Evolutionary conservation across 2,888 invertebrate species (phyloP), one percentile per base, ranked within the genome.

Genomic region (Pimpla rufipes): DNA sequence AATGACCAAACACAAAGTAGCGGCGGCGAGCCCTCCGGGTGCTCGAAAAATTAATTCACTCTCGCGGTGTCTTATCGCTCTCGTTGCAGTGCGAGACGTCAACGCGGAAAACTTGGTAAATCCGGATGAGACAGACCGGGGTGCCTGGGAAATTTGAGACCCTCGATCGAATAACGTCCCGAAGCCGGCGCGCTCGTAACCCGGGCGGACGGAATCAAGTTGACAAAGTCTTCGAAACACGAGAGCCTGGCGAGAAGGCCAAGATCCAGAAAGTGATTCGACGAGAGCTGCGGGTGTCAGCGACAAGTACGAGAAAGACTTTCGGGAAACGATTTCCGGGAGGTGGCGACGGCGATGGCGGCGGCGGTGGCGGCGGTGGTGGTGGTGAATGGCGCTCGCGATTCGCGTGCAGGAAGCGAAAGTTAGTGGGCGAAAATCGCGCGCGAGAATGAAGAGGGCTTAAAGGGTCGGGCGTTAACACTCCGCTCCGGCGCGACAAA

Each of bases 381-480:
- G 64, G 23, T 64, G 29, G 59, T 59, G 57, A 21, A 59, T 74
- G 37, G 42, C 29, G 57, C 55, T 62, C 73, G 18, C 62, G 62
- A 77, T 80, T 77, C 67, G 35, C 59, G 35, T 52, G 77, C 77
- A 74, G 59, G 59, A 74, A 64, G 59, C 37, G 62, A 47, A 42
- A 50, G 70, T 37, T 52, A 35, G 52, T 35, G 68, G 23, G 73
- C 16, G 81, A 84, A 78, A 77, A 78, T 81, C 64, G 81, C 59
- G 57, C 42, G 59, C 67, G 78, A 47, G 73, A 62, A 77, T 45
- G 77, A 74, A 86, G 86, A 85, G 87, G 86, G 87, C 90, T 88
- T 89, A 88, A 89, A 90, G 89, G 90, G 70, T 59, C 64, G 88
- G 88, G 86, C 86, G 90, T 92, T 91, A 91, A 91, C 90, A 89